phyloP scores from a whole-genome alignment of 2,797 vertebrate genomes.

The Melanotaenia boesemani region DNA sequence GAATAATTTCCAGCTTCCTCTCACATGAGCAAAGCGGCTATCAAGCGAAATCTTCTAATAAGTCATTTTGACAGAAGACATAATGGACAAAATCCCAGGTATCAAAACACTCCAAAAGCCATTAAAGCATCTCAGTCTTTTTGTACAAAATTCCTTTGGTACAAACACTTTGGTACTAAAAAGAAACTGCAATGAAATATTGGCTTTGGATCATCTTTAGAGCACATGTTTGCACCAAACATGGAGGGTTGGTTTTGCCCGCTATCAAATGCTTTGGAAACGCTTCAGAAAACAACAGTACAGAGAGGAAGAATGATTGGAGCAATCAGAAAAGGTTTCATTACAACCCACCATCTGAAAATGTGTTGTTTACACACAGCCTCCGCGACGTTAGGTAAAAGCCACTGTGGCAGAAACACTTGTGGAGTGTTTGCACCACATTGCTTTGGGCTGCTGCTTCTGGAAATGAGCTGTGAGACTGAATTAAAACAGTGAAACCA shows the following conservation, averaged over 20 bases:
- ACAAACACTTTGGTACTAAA: background rate
- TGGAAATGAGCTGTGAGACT: background rate
- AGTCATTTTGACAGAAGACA: too few relatives aligned
- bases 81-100: too few relatives aligned
- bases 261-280: too few relatives aligned
- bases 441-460: background rate
- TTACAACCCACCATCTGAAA: background rate
- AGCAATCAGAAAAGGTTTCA: background rate
- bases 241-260: background rate
- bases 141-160: background rate
- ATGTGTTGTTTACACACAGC: constrained; percentile 1
- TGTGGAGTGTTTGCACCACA: background rate
- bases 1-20: too few relatives aligned
- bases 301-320: background rate
- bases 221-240: background rate
- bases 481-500: background rate
- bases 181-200: background rate
- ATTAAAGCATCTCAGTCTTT: background rate
- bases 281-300: too few relatives aligned
- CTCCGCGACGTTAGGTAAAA: background rate
- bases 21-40: too few relatives aligned
- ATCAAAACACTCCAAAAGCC: too few relatives aligned
- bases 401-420: background rate
- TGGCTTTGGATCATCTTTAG: background rate
- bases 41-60: too few relatives aligned